Evolutionary conservation across 2,113 vertebrate genomes (phyloP).

Genomic region (Pheucticus melanocephalus): DNA sequence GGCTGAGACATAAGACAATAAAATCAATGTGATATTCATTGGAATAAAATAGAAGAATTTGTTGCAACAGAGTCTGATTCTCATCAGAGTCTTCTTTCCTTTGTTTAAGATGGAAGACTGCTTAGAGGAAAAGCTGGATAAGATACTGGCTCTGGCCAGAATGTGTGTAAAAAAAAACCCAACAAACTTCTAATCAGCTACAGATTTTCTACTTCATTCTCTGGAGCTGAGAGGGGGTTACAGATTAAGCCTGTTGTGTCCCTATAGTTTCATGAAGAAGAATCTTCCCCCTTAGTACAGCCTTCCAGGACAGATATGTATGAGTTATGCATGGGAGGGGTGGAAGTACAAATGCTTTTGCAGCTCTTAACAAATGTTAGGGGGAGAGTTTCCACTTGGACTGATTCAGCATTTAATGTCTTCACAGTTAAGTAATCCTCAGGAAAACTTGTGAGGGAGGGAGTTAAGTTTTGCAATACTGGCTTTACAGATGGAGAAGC

Average conservation of each 20-base stretch:
- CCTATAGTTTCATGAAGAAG: not conserved
- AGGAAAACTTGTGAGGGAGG: not conserved
- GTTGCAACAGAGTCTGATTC: conserved; percentile 4
- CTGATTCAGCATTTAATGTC: conserved; percentile 18
- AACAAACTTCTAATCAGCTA: not conserved
- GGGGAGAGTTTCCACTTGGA: not conserved
- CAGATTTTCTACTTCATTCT: conserved; percentile 27
- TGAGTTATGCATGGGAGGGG: not conserved
- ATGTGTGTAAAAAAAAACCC: not conserved
- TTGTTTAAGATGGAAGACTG: conserved; percentile 33
- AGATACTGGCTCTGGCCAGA: not conserved
- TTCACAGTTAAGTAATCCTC: not conserved
- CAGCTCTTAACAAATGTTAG: not conserved
- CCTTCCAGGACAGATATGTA: not conserved
- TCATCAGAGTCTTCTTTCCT: not conserved
- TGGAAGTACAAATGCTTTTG: not conserved
- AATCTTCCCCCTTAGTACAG: not conserved
- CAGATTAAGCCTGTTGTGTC: not conserved
- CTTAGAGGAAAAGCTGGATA: conserved; percentile 24
- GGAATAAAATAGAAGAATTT: conserved; percentile 13
- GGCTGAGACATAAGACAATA: not conserved
- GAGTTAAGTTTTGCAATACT: not conserved
- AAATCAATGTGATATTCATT: conserved; percentile 38
- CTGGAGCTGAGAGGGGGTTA: not conserved
- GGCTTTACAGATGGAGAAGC: conserved; percentile 5